Percentiles rank a stretch among this genome's conserved stretches.
Evolutionary conservation across 1,140 invertebrate genomes (phyloP).

Genomic region (Maconellicoccus hirsutus): DNA sequence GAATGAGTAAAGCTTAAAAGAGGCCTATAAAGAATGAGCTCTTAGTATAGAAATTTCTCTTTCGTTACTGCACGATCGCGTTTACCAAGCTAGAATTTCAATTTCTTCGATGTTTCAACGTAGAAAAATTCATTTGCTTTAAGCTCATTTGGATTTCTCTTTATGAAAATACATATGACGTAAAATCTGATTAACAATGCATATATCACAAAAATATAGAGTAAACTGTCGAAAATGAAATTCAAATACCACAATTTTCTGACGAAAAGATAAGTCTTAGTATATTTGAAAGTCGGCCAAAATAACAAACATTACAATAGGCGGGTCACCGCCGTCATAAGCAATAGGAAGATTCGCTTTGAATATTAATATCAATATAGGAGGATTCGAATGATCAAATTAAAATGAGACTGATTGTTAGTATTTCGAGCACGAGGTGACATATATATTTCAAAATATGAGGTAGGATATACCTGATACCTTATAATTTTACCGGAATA

Average conservation of each 20-base stretch:
- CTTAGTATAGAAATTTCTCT: no score
- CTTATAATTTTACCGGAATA: not conserved
- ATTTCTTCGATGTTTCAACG: no score
- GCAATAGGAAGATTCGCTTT: not conserved
- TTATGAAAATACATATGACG: not conserved
- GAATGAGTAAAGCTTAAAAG: no score
- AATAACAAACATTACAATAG: not conserved
- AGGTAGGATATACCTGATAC: not conserved
- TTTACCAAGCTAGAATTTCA: no score
- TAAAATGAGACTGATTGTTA: not conserved
- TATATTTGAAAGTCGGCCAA: not conserved
- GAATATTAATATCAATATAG: not conserved
- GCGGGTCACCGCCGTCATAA: not conserved
- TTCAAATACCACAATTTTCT: not conserved
- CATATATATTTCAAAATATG: not conserved
- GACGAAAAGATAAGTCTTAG: not conserved
- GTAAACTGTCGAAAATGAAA: not conserved
- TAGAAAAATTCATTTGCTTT: no score
- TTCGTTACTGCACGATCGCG: no score
- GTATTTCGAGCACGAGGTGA: slow-evolving; percentile 2
- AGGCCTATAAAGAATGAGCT: no score
- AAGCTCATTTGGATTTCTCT: no score
- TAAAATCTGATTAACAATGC: no score
- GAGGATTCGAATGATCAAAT: not conserved
- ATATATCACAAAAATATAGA: not conserved